Percentiles rank a stretch among this genome's conserved stretches.
These are phyloP conservation scores for Brachionus calyciflorus DNA, from an alignment of 1,140 invertebrate genomes.

Conservation along the genomic window DNA sequence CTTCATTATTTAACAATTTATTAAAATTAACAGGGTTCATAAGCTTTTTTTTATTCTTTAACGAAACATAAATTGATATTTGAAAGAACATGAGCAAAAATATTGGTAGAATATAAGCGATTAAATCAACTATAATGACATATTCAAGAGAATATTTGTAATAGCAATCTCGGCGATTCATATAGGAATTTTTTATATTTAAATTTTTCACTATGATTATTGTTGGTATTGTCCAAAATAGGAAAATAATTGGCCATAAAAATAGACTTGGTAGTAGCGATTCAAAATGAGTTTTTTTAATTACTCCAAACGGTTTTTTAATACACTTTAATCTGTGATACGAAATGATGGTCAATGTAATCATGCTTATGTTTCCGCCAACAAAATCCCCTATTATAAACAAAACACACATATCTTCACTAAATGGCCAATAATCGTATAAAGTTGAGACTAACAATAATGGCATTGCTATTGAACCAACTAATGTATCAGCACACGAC, in stretches of 20 bases:
- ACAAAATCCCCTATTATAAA: conserved; percentile 36
- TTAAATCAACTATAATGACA: not conserved
- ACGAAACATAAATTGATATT: not conserved
- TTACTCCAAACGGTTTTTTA: conserved; percentile 1
- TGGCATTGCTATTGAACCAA: conserved; percentile 20
- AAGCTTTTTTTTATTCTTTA: conserved; percentile 8
- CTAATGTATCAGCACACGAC: conserved; percentile 32
- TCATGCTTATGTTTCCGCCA: conserved; percentile 33
- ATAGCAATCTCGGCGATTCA: conserved; percentile 7
- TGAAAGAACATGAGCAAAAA: conserved; percentile 15
- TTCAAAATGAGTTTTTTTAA: not conserved
- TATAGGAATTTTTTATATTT: not conserved
- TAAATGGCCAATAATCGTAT: conserved; percentile 22
- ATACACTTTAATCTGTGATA: conserved; percentile 17
- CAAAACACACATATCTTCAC: conserved; percentile 28
- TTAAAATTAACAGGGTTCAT: not conserved
- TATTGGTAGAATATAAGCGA: conserved; percentile 29
- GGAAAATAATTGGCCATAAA: not conserved
- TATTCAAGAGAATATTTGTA: conserved; percentile 19
- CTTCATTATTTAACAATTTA: not conserved
- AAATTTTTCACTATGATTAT: conserved; percentile 10
- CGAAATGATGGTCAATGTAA: not conserved
- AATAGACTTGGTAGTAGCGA: not conserved
- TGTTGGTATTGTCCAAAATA: conserved; percentile 10
- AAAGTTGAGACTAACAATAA: not conserved